A percentile compares a stretch with the other conserved stretches of the same genome.
Conservation (phyloP, 2,888 invertebrate genomes). For the Drosophila vallismaia region DNA sequence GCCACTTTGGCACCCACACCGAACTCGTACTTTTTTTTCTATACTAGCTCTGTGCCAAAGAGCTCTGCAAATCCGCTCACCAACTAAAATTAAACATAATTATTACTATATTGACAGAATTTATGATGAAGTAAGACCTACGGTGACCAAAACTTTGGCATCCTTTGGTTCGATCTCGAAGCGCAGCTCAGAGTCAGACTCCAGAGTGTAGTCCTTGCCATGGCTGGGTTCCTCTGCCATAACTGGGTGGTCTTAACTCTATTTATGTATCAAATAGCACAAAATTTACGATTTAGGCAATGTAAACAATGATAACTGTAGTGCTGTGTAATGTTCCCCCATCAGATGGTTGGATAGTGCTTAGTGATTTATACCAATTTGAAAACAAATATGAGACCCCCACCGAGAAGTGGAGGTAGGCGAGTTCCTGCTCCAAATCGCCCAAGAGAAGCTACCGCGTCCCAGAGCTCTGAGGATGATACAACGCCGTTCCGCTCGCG, state of each 20-base stretch:
- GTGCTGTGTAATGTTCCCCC: not conserved
- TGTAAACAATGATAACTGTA: slow-evolving; percentile 9
- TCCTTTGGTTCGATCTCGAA: slow-evolving; percentile 96
- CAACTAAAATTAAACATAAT: slow-evolving; percentile 85
- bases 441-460: not conserved
- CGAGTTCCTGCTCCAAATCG: not conserved
- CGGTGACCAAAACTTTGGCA: slow-evolving; percentile 92
- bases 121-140: slow-evolving; percentile 72
- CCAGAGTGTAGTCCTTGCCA: slow-evolving; percentile 90
- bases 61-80: slow-evolving; percentile 96
- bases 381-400: not conserved
- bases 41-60: slow-evolving; percentile 97
- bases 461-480: slow-evolving; percentile 4
- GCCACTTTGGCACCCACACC: slow-evolving; percentile 96
- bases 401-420: not conserved
- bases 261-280: not conserved
- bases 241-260: not conserved
- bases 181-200: slow-evolving; percentile 94
- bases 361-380: not conserved
- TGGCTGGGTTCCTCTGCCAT: slow-evolving; percentile 71
- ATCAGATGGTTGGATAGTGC: slow-evolving; percentile 2
- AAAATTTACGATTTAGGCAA: not conserved
- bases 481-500: slow-evolving; percentile 42
- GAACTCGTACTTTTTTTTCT: slow-evolving; percentile 96
- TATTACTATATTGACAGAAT: not conserved